A percentile compares a stretch with the other conserved stretches of the same genome.
Evolutionary conservation across 2,888 invertebrate species (phyloP).

Genomic region (Diadromus collaris): DNA sequence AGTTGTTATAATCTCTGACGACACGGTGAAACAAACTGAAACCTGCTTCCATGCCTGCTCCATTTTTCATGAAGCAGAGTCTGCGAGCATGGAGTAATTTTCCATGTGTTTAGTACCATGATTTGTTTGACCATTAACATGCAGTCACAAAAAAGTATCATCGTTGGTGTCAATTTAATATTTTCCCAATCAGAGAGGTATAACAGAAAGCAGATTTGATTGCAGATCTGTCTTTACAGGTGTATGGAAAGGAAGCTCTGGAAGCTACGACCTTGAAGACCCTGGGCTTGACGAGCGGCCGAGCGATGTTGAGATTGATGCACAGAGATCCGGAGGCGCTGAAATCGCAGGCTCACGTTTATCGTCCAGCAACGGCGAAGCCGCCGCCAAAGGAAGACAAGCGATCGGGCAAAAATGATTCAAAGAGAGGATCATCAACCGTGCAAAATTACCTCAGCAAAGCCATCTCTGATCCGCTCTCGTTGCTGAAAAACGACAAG

Average conservation of each 20-base stretch:
- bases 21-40: not conserved
- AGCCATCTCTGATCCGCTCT: constrained; percentile 58
- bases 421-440: constrained; percentile 49
- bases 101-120: no score
- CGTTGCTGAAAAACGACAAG: constrained; percentile 60
- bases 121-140: no score
- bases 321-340: constrained; percentile 86
- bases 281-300: constrained; percentile 89
- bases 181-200: not conserved
- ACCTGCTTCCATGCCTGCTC: not conserved
- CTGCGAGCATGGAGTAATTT: no score
- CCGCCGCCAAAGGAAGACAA: constrained; percentile 54
- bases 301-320: constrained; percentile 87
- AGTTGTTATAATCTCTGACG: not conserved
- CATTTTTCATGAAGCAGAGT: not conserved
- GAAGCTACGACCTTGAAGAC: constrained; percentile 87
- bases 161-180: not conserved
- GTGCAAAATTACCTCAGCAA: constrained; percentile 56
- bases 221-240: constrained; percentile 71
- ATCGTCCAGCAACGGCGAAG: constrained; percentile 80
- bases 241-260: constrained; percentile 86
- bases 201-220: not conserved
- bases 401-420: constrained; percentile 49
- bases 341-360: constrained; percentile 87
- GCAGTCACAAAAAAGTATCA: no score